Percentiles rank a stretch among this genome's conserved stretches.
Conservation (phyloP, 2,797 vertebrate species). For the Merluccius polli region DNA sequence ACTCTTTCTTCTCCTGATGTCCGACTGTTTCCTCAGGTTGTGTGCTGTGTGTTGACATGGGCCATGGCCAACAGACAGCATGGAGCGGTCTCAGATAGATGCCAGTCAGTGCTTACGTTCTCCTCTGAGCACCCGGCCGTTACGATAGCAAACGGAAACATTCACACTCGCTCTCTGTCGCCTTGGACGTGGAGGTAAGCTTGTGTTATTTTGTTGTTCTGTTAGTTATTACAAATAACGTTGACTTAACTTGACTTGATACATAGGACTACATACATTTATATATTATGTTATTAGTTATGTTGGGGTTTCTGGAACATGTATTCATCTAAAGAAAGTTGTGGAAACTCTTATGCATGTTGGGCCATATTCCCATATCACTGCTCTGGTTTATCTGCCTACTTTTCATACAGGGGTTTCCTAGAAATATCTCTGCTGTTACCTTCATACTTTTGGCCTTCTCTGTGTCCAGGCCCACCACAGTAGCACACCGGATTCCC, state of each 20-base stretch:
- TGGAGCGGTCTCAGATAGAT: background rate
- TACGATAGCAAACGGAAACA: slow-evolving; percentile 42
- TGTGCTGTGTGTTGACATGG: slow-evolving; percentile 36
- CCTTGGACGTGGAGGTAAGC: slow-evolving; percentile 71
- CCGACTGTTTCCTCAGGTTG: slow-evolving; percentile 35
- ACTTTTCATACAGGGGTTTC: background rate
- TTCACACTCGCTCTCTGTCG: slow-evolving; percentile 64
- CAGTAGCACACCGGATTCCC: slow-evolving; percentile 51
- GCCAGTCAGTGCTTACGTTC: slow-evolving; percentile 24
- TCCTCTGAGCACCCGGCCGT: background rate
- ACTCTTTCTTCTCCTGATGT: background rate
- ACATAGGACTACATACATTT: background rate
- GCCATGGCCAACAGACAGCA: slow-evolving; percentile 4
- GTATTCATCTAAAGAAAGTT: too few relatives aligned
- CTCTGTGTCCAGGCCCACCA: slow-evolving; percentile 39
- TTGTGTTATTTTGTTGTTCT: background rate
- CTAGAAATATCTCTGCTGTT: background rate
- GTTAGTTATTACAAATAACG: background rate
- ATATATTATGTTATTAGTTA: background rate
- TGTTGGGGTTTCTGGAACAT: background rate
- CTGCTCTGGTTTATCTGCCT: background rate
- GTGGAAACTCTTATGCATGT: background rate
- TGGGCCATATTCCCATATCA: background rate
- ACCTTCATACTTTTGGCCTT: background rate
- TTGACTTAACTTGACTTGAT: background rate